Conservation (phyloP, 2,888 invertebrate species). For the Marronus borbonicus region DNA sequence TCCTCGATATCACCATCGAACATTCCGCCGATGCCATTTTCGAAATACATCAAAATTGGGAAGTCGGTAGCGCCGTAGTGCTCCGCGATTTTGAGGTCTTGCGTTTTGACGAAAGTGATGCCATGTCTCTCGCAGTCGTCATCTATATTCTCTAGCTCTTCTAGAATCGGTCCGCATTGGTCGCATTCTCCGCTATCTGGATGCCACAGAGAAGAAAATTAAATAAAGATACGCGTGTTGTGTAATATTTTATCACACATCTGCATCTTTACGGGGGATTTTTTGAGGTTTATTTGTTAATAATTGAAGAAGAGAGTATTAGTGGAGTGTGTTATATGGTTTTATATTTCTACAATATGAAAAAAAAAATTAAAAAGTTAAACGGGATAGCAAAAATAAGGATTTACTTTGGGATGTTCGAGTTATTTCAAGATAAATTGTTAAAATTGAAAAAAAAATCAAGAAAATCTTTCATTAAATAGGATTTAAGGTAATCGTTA, state of each 20-base stretch:
- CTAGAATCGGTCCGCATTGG: slow-evolving; percentile 86
- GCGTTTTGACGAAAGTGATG: slow-evolving; percentile 92
- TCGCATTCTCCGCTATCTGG: slow-evolving; percentile 89
- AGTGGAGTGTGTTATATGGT: background rate
- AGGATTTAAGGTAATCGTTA: background rate
- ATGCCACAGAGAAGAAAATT: background rate
- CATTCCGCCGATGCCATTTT: slow-evolving; percentile 87
- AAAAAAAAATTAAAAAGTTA: background rate
- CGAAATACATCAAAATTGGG: slow-evolving; percentile 92
- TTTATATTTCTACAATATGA: background rate
- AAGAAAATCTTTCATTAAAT: too few species aligned
- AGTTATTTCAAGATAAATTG: too few species aligned
- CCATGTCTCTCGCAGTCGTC: slow-evolving; percentile 94
- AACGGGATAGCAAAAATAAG: too few species aligned
- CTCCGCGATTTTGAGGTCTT: slow-evolving; percentile 87
- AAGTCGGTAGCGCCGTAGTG: slow-evolving; percentile 90
- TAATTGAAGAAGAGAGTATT: slow-evolving; percentile 10
- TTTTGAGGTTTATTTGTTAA: background rate
- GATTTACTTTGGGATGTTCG: too few species aligned
- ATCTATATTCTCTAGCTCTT: slow-evolving; percentile 94
- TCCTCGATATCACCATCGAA: slow-evolving; percentile 89
- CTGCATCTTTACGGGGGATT: background rate
- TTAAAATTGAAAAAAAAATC: too few species aligned
- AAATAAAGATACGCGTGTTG: background rate
- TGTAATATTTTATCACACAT: background rate